These are phyloP conservation scores for Catharus ustulatus DNA, from an alignment of 2,797 vertebrate species.

Conservation along the genomic window DNA sequence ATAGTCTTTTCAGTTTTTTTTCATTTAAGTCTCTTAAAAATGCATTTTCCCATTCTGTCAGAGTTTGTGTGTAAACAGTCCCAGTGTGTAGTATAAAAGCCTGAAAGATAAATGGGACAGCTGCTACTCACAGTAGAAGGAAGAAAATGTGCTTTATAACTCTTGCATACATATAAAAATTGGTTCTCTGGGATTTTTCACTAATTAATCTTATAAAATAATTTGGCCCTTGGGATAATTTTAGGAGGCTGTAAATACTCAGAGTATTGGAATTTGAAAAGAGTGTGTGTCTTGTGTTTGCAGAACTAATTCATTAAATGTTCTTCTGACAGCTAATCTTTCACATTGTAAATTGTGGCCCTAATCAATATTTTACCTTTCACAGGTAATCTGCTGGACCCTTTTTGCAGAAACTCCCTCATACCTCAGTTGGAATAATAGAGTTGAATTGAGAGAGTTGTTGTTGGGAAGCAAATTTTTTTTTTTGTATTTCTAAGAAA, in stretches of 20 bases:
- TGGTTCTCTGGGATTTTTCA: constrained; percentile 24
- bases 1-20: background rate
- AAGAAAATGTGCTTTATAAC: background rate
- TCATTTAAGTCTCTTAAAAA: background rate
- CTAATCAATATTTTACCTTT: background rate
- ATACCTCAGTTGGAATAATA: background rate
- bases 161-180: background rate
- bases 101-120: constrained; percentile 30
- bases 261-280: background rate
- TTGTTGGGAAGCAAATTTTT: background rate
- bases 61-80: background rate
- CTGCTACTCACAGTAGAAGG: background rate
- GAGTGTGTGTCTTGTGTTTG: background rate
- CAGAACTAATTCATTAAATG: background rate
- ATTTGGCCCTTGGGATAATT: constrained; percentile 29
- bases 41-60: background rate
- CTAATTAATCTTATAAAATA: constrained; percentile 35
- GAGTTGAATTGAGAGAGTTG: background rate
- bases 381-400: background rate
- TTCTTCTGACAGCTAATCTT: constrained; percentile 21
- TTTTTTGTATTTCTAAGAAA: background rate
- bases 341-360: background rate
- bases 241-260: constrained; percentile 9
- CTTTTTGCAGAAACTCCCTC: background rate
- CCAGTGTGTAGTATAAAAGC: background rate